phyloP scores from a whole-genome alignment of 30 jellyfish, hydroid and myxozoan species.

The Euphysa ruthae region DNA sequence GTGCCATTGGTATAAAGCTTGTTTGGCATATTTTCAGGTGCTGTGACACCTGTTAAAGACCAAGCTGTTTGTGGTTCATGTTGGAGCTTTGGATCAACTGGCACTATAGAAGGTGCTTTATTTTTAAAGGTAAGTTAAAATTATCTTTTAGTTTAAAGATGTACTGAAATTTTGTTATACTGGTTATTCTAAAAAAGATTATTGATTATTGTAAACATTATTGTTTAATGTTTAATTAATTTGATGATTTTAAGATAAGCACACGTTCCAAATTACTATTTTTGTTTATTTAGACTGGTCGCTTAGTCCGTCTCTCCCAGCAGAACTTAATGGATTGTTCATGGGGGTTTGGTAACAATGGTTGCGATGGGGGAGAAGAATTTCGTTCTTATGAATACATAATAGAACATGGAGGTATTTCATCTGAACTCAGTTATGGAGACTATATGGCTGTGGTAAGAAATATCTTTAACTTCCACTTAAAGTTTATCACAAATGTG shows the following conservation, averaged over 20 bases:
- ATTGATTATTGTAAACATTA: too few species aligned
- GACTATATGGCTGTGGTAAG: conserved; percentile 40
- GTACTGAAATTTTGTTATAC: too few species aligned
- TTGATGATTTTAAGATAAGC: too few species aligned
- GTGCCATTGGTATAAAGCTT: background rate
- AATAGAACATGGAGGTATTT: conserved; percentile 62
- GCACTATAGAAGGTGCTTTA: conserved; percentile 46
- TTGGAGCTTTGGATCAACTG: conserved; percentile 61
- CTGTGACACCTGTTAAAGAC: conserved; percentile 50
- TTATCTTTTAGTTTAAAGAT: too few species aligned
- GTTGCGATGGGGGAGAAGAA: conserved; percentile 60
- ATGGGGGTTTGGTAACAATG: conserved; percentile 53
- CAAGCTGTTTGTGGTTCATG: conserved; percentile 61
- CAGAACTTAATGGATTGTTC: conserved; percentile 48
- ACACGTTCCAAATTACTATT: too few species aligned
- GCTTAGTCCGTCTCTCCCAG: conserved; percentile 34
- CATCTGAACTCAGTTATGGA: conserved; percentile 39
- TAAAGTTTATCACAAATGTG: too few species aligned
- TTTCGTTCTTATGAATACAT: conserved; percentile 42
- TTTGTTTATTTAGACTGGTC: conserved; percentile 28
- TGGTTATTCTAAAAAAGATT: too few species aligned
- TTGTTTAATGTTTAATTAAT: too few species aligned
- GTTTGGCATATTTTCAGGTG: conserved; percentile 21
- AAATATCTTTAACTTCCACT: background rate
- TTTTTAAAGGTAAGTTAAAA: conserved; percentile 40